phyloP scores from a whole-genome alignment of 2,113 vertebrate genomes.

The Procapra przewalskii region DNA sequence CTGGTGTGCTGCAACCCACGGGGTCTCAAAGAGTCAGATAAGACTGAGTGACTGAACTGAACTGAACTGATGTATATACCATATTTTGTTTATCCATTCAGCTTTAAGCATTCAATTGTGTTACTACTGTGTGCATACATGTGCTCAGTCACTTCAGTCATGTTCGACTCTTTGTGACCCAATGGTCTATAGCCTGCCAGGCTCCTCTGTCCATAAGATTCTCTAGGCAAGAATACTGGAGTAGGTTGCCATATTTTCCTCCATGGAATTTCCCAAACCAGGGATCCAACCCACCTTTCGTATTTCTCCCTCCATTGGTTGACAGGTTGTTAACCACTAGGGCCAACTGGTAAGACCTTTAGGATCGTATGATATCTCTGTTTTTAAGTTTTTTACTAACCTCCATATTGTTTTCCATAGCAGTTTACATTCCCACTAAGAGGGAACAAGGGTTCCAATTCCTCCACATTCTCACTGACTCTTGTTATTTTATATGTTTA shows the following conservation, averaged over 20 bases:
- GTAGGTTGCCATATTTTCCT: neutral
- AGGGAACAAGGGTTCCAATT: neutral
- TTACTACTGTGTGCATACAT: neutral
- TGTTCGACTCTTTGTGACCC: neutral
- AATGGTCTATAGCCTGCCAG: neutral
- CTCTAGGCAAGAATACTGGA: neutral
- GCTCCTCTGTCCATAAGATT: neutral
- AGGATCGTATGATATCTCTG: neutral
- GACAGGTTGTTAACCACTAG: neutral
- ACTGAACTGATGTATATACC: neutral
- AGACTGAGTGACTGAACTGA: neutral
- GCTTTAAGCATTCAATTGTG: rapidly evolving
- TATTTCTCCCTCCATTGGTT: neutral
- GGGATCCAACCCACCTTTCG: rapidly evolving
- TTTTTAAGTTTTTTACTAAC: neutral
- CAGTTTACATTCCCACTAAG: neutral
- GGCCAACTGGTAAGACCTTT: neutral
- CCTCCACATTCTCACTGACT: neutral
- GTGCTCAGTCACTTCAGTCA: neutral
- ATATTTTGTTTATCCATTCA: neutral
- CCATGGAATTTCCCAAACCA: neutral
- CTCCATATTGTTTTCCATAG: neutral
- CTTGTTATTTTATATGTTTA: neutral
- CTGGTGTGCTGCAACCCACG: neutral
- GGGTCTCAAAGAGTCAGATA: neutral